Evolutionary conservation across 1,140 invertebrate genomes (phyloP).

Genomic region (Pseudachorutes palmiensis): DNA sequence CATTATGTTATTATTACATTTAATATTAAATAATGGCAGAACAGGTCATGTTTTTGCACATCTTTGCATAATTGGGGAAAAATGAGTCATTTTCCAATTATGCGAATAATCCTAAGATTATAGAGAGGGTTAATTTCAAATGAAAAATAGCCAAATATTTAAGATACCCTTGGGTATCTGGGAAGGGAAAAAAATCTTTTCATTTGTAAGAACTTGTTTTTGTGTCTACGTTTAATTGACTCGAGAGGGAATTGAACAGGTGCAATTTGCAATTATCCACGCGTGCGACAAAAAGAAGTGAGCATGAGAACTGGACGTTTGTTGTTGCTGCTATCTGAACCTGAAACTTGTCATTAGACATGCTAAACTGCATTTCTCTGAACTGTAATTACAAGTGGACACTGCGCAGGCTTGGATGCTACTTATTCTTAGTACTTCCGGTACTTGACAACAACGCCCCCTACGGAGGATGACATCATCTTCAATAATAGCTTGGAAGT

Average conservation of each 20-base stretch:
- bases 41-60: no score
- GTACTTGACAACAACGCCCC: no score
- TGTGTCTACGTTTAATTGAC: not conserved
- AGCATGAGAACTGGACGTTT: no score
- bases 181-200: not conserved
- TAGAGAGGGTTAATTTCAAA: not conserved
- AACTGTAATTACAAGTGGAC: no score
- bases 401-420: no score
- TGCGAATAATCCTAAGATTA: no score
- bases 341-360: not conserved
- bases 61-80: not conserved
- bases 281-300: constrained; percentile 10
- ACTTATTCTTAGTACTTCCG: no score
- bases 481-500: no score
- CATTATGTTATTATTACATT: not conserved
- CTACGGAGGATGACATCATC: no score
- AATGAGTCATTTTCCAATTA: not conserved
- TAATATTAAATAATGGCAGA: not conserved
- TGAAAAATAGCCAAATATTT: not conserved
- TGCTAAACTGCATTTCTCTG: no score
- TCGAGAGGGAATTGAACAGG: constrained; percentile 1
- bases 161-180: not conserved
- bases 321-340: not conserved
- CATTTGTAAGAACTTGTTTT: not conserved
- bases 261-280: constrained; percentile 14